phyloP scores from a whole-genome alignment of 2,797 vertebrate genomes.

The Gallirallus australis region DNA sequence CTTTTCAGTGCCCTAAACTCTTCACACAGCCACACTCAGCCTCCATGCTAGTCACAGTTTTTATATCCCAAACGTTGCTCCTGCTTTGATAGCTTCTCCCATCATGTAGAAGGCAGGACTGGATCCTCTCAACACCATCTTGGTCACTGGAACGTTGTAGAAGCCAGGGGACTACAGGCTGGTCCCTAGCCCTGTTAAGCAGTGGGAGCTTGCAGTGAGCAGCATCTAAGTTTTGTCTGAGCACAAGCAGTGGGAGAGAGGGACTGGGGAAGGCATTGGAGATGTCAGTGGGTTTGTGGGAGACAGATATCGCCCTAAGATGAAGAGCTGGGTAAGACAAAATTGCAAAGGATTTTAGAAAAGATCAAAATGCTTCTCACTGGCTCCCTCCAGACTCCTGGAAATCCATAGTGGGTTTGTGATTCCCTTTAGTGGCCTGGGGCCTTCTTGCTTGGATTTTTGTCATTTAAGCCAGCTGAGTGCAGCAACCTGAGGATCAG shows the following conservation, averaged over 20 bases:
- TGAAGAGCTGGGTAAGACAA: not conserved
- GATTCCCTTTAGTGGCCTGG: not conserved
- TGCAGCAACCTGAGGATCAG: not conserved
- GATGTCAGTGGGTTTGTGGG: not conserved
- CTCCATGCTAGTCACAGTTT: not conserved
- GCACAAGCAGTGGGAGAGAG: not conserved
- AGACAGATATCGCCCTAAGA: accelerated
- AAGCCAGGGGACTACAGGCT: not conserved
- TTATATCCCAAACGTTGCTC: not conserved
- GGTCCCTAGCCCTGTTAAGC: too few relatives aligned
- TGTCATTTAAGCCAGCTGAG: not conserved
- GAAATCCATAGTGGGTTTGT: not conserved
- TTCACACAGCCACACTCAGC: not conserved
- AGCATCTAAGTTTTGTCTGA: not conserved
- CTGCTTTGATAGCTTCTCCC: not conserved
- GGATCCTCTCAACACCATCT: not conserved
- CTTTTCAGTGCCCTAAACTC: not conserved
- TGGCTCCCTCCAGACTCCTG: accelerated
- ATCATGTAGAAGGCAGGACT: not conserved
- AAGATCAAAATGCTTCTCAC: not conserved
- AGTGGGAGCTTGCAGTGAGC: not conserved
- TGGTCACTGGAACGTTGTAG: not conserved
- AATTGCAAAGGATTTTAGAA: not conserved
- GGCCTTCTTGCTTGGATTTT: not conserved
- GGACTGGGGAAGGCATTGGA: not conserved